Evolutionary conservation across 2,797 vertebrate species (phyloP).

Genomic region (Aythya fuligula): DNA sequence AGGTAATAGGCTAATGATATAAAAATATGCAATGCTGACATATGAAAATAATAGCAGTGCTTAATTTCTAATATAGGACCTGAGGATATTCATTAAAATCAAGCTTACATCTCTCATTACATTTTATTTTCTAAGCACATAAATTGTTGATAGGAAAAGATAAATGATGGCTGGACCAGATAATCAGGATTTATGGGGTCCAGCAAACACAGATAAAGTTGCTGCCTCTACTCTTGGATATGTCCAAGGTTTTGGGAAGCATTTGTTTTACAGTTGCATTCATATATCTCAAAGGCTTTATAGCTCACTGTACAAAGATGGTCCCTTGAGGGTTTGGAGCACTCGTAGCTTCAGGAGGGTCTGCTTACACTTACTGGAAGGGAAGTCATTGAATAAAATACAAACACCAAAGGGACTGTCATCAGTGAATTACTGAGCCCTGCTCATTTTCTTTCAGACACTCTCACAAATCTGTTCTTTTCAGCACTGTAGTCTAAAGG

Average conservation of each 20-base stretch:
- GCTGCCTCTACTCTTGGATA: neutral
- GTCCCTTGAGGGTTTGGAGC: neutral
- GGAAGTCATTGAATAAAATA: neutral
- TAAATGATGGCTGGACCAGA: neutral
- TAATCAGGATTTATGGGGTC: neutral
- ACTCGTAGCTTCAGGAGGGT: neutral
- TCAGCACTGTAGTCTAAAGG: neutral
- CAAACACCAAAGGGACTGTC: neutral
- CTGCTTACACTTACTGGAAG: neutral
- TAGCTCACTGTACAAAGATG: neutral
- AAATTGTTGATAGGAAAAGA: neutral
- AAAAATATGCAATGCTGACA: neutral
- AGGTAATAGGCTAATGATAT: neutral
- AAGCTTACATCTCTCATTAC: neutral
- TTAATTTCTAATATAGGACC: neutral
- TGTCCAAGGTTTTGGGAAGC: neutral
- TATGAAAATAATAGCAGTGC: neutral
- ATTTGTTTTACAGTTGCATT: neutral
- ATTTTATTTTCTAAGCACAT: neutral
- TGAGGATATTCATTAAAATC: neutral
- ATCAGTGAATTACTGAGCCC: neutral
- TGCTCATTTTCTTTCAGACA: neutral
- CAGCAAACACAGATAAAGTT: neutral
- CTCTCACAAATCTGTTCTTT: neutral
- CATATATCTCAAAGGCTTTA: neutral